Conservation (phyloP, 2,797 vertebrate genomes). For the Margarornis squamiger region DNA sequence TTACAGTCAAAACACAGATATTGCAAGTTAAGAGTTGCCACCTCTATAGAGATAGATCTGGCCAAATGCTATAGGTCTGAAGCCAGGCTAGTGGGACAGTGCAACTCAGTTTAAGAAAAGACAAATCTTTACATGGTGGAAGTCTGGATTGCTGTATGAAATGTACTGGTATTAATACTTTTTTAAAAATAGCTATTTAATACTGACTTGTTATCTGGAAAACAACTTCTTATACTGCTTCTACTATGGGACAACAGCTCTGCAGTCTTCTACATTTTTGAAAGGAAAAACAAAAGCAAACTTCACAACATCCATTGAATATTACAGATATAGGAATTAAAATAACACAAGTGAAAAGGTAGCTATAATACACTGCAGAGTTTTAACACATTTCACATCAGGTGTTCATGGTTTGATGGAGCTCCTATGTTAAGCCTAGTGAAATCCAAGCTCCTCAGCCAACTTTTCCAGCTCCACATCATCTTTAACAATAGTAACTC, state of each 20-base stretch:
- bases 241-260: slow-evolving; percentile 21
- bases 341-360: background rate
- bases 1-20: background rate
- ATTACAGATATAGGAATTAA: background rate
- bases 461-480: background rate
- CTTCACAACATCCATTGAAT: background rate
- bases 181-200: background rate
- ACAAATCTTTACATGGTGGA: background rate
- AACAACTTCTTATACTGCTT: background rate
- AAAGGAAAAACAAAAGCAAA: background rate
- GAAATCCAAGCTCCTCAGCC: background rate
- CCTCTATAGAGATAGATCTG: background rate
- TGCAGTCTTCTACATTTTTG: background rate
- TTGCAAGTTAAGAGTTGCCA: background rate
- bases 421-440: background rate
- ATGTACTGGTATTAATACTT: background rate
- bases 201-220: slow-evolving; percentile 41
- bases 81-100: background rate
- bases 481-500: background rate
- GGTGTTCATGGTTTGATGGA: background rate
- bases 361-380: background rate
- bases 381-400: background rate
- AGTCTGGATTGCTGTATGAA: background rate
- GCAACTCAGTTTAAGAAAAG: background rate
- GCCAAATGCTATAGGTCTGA: background rate